Percentiles rank a stretch among this genome's conserved stretches.
phyloP scores from a whole-genome alignment of 2,113 vertebrate genomes.

The Lophochroa leadbeateri region DNA sequence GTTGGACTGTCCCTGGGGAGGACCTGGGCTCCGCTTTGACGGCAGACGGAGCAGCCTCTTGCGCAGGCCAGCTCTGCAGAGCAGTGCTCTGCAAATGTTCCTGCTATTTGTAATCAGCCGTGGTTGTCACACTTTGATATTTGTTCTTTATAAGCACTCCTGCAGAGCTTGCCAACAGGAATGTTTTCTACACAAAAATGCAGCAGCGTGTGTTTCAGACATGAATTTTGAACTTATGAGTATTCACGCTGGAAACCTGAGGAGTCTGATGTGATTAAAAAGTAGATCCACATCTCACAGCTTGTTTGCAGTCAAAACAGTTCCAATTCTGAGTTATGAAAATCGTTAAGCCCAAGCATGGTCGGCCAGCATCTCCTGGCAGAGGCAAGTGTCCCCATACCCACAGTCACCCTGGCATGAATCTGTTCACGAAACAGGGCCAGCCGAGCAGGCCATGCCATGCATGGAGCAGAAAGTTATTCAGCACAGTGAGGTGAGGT shows the following conservation, averaged over 20 bases:
- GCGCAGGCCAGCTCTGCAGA: neutral
- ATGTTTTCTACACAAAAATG: constrained; percentile 63
- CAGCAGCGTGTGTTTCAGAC: constrained; percentile 61
- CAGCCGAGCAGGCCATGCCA: accelerated
- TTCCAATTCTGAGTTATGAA: neutral
- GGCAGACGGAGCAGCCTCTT: neutral
- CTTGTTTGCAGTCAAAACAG: constrained; percentile 42
- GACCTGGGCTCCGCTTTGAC: neutral
- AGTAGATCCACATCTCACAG: neutral
- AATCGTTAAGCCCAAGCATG: neutral
- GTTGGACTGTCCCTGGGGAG: neutral
- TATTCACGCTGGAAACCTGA: constrained; percentile 18
- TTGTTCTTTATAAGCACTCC: constrained; percentile 63
- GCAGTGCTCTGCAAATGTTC: constrained; percentile 51
- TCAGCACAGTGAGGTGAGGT: neutral
- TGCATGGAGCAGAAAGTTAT: neutral
- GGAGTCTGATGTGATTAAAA: constrained; percentile 59
- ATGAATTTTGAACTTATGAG: constrained; percentile 37
- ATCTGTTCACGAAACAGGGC: neutral
- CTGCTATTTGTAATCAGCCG: constrained; percentile 64
- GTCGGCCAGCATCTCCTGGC: neutral
- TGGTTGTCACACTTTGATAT: constrained; percentile 61
- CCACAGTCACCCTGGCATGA: neutral
- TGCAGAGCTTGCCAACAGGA: constrained; percentile 62
- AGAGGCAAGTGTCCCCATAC: neutral